Conservation (phyloP, 2,888 invertebrate species). For the Thalpophila matura region DNA sequence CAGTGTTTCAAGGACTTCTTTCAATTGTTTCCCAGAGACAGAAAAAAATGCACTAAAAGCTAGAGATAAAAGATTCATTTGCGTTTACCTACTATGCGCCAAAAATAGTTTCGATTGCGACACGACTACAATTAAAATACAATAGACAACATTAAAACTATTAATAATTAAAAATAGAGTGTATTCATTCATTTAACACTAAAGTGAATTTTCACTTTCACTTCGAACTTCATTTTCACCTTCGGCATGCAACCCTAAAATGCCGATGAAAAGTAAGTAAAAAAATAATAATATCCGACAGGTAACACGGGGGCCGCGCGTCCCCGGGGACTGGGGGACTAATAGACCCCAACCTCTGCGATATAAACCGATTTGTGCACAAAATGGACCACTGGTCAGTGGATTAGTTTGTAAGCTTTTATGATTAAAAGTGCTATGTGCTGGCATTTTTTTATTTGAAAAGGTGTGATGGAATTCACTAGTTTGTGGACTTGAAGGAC, state of each 20-base stretch:
- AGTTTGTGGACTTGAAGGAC: not conserved
- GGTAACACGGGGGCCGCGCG: constrained; percentile 49
- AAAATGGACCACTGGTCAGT: constrained; percentile 64
- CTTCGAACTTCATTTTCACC: no score
- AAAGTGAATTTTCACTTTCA: no score
- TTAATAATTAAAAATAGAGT: no score
- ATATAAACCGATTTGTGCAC: constrained; percentile 59
- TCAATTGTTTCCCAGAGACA: no score
- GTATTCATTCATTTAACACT: no score
- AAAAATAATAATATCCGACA: constrained; percentile 60
- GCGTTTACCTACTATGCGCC: no score
- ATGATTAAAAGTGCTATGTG: constrained; percentile 48
- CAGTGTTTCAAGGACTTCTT: no score
- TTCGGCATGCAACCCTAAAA: constrained; percentile 45
- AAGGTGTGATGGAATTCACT: constrained; percentile 18
- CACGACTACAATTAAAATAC: no score
- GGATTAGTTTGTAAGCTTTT: constrained; percentile 62
- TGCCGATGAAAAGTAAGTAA: constrained; percentile 54
- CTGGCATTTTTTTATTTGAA: constrained; percentile 29
- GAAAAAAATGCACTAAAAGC: no score
- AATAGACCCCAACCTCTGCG: constrained; percentile 50
- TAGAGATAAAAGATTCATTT: no score
- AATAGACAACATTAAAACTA: no score
- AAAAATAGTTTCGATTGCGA: no score
- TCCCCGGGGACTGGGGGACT: constrained; percentile 52